Percentiles rank a stretch among this genome's conserved stretches.
Evolutionary conservation across 2,113 vertebrate species (phyloP).

Genomic region (Tupaia chinensis): DNA sequence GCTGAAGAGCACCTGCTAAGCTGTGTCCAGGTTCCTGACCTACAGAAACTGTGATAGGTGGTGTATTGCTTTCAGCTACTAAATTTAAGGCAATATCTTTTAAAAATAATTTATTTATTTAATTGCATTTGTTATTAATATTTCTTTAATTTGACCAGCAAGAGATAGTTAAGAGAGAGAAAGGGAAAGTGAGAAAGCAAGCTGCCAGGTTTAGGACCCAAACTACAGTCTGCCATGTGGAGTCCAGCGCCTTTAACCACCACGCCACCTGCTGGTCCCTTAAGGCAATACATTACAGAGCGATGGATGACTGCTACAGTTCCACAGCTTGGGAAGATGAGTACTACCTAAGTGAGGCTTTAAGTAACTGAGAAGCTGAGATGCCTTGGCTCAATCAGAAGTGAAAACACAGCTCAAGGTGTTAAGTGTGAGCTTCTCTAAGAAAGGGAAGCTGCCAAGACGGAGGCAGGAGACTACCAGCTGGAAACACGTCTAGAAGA

Average conservation of each 20-base stretch:
- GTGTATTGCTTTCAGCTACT: neutral
- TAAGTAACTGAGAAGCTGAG: constrained; percentile 41
- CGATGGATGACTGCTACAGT: neutral
- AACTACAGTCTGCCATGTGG: too few relatives aligned
- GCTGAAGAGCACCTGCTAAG: neutral
- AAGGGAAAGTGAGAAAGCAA: too few relatives aligned
- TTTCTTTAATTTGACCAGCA: too few relatives aligned
- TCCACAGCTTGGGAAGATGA: neutral
- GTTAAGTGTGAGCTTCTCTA: constrained; percentile 18
- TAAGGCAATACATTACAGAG: neutral
- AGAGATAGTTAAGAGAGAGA: too few relatives aligned
- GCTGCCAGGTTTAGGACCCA: too few relatives aligned
- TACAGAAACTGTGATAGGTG: constrained; percentile 3
- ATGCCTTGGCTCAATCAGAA: constrained; percentile 19
- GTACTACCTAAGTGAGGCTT: neutral
- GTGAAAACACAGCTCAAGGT: neutral
- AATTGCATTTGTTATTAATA: too few relatives aligned
- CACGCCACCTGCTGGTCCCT: too few relatives aligned
- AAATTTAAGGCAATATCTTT: neutral
- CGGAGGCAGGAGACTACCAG: neutral
- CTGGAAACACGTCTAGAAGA: neutral
- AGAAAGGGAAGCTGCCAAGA: constrained; percentile 46
- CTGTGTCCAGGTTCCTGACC: neutral
- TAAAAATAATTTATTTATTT: too few relatives aligned
- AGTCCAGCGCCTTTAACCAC: too few relatives aligned